Percentiles rank a stretch among this genome's conserved stretches.
These are phyloP conservation scores for Epiblema foenella DNA, from an alignment of 2,888 invertebrate species.

Conservation along the genomic window DNA sequence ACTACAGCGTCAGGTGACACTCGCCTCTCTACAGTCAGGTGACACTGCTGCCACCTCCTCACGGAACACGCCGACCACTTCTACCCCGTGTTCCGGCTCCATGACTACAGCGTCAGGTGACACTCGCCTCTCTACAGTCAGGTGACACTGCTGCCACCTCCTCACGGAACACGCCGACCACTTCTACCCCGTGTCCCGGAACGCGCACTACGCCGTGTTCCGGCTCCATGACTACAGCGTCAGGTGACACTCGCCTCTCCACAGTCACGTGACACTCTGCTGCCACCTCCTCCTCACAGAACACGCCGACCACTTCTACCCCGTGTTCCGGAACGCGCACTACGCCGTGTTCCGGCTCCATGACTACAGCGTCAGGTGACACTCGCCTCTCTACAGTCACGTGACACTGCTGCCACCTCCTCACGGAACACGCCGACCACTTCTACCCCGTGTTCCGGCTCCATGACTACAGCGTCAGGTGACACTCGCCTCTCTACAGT, in stretches of 20 bases:
- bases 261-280: too few species aligned
- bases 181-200: slow-evolving; percentile 70
- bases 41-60: slow-evolving; percentile 57
- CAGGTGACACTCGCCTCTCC: slow-evolving; percentile 61
- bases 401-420: too few species aligned
- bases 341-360: too few species aligned
- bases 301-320: too few species aligned
- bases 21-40: slow-evolving; percentile 60
- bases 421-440: too few species aligned
- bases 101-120: background rate
- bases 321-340: too few species aligned
- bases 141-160: slow-evolving; percentile 47
- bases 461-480: slow-evolving; percentile 11
- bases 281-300: too few species aligned
- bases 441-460: too few species aligned
- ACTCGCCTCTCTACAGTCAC: too few species aligned
- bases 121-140: background rate
- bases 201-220: slow-evolving; percentile 67
- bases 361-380: too few species aligned
- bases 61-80: background rate
- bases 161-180: slow-evolving; percentile 58
- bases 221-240: slow-evolving; percentile 72
- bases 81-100: background rate
- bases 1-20: slow-evolving; percentile 49
- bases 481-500: slow-evolving; percentile 44